A percentile compares a stretch with the other conserved stretches of the same genome.
These are phyloP conservation scores for Dioctria rufipes DNA, from an alignment of 2,888 invertebrate genomes.

Conservation along the genomic window DNA sequence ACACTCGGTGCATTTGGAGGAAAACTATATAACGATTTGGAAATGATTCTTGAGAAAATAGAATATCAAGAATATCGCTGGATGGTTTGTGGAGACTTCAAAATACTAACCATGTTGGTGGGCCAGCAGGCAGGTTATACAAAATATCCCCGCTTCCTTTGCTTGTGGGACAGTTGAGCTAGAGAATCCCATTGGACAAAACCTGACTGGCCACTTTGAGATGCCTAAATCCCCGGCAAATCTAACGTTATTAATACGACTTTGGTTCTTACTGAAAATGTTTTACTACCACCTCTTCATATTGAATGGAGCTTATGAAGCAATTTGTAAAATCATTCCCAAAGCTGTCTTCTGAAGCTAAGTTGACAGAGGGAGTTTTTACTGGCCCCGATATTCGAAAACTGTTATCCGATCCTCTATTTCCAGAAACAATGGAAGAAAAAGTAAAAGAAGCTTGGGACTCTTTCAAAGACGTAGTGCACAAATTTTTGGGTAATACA, in stretches of 20 bases:
- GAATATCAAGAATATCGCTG: no score
- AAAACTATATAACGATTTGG: no score
- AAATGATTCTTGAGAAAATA: no score
- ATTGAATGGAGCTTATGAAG: neutral
- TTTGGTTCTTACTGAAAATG: neutral
- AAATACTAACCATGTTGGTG: neutral
- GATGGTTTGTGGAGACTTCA: no score
- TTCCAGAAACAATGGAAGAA: neutral
- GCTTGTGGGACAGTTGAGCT: slow-evolving; percentile 18
- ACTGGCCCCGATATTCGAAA: neutral
- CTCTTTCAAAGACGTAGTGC: slow-evolving; percentile 8
- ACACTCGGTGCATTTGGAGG: no score
- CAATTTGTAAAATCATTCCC: neutral
- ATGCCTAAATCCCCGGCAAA: neutral
- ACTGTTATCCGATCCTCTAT: neutral
- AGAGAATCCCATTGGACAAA: slow-evolving; percentile 8
- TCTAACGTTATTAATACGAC: neutral
- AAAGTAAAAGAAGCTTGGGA: slow-evolving; percentile 3
- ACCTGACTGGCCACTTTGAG: neutral
- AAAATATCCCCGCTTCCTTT: slow-evolving; percentile 6
- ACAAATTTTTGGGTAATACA: no score
- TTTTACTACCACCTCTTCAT: neutral
- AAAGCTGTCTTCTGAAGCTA: neutral
- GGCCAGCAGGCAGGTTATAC: neutral
- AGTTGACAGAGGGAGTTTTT: neutral